Conservation (phyloP, 2,888 invertebrate species). For the Drosophila mimica region DNA sequence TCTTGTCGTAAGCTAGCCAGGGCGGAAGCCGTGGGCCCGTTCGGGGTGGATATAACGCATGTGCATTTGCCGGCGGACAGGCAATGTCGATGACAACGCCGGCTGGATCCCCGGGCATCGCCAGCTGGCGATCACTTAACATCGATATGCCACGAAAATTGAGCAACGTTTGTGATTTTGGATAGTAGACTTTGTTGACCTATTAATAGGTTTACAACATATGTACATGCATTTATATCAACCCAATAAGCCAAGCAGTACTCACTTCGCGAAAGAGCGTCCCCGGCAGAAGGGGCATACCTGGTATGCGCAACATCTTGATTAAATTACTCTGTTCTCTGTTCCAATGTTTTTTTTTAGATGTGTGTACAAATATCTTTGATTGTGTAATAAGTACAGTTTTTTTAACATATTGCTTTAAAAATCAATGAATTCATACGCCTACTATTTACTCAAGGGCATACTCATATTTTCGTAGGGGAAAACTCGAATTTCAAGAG, state of each 20-base stretch:
- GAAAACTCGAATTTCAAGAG: not conserved
- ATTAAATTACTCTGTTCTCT: conserved; percentile 28
- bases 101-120: conserved; percentile 86
- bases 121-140: conserved; percentile 86
- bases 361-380: not conserved
- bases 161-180: conserved; percentile 88
- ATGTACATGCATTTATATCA: not conserved
- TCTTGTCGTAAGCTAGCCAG: conserved; percentile 95
- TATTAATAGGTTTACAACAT: conserved; percentile 3
- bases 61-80: conserved; percentile 86
- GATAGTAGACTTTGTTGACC: conserved; percentile 77
- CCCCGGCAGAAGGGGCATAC: conserved; percentile 87
- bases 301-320: conserved; percentile 87
- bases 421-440: not conserved
- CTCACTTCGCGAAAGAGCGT: conserved; percentile 87
- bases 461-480: not conserved
- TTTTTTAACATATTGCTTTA: not conserved
- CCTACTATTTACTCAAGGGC: not conserved
- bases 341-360: conserved; percentile 20
- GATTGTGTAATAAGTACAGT: not conserved
- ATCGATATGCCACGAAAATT: conserved; percentile 87
- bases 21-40: conserved; percentile 91
- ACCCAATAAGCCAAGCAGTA: conserved; percentile 34
- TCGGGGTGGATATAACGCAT: conserved; percentile 91
- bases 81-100: conserved; percentile 84